phyloP scores from a whole-genome alignment of 2,888 invertebrate genomes.

The Drosophila monieri region DNA sequence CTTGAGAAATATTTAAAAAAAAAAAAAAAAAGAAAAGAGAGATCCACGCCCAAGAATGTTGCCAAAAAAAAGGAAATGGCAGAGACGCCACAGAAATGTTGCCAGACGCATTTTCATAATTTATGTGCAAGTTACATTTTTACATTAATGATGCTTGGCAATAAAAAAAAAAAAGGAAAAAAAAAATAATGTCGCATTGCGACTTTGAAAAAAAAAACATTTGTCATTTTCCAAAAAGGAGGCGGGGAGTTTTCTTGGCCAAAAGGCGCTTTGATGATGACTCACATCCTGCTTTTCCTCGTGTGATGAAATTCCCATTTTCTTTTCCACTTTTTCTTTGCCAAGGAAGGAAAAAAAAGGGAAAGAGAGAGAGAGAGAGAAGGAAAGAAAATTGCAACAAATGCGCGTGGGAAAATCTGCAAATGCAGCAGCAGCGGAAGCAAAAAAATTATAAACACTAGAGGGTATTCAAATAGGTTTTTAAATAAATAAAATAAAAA shows the following conservation, averaged over 20 bases:
- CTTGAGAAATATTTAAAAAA: neutral
- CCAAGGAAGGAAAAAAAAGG: slow-evolving; percentile 13
- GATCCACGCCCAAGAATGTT: slow-evolving; percentile 49
- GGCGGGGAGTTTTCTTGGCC: slow-evolving; percentile 9
- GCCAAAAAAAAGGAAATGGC: slow-evolving; percentile 27
- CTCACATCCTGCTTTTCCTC: slow-evolving; percentile 46
- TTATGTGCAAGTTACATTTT: slow-evolving; percentile 49
- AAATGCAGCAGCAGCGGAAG: slow-evolving; percentile 10
- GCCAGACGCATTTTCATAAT: slow-evolving; percentile 71
- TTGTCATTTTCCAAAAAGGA: slow-evolving; percentile 13
- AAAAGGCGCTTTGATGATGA: slow-evolving; percentile 43
- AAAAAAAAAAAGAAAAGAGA: slow-evolving; percentile 2
- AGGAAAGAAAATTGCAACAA: slow-evolving; percentile 27
- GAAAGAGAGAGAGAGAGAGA: slow-evolving; percentile 14
- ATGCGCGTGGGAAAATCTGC: slow-evolving; percentile 60
- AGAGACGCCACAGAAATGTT: slow-evolving; percentile 52
- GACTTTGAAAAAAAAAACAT: slow-evolving; percentile 15
- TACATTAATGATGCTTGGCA: slow-evolving; percentile 26
- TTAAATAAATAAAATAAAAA: neutral
- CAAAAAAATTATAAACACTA: slow-evolving; percentile 27
- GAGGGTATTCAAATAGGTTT: neutral
- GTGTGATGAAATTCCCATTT: slow-evolving; percentile 38
- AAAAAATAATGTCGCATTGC: slow-evolving; percentile 19
- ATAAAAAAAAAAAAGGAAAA: neutral
- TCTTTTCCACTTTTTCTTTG: neutral